These are phyloP conservation scores for Triplophysa yarkandensis DNA, from an alignment of 2,797 vertebrate genomes.

Conservation along the genomic window DNA sequence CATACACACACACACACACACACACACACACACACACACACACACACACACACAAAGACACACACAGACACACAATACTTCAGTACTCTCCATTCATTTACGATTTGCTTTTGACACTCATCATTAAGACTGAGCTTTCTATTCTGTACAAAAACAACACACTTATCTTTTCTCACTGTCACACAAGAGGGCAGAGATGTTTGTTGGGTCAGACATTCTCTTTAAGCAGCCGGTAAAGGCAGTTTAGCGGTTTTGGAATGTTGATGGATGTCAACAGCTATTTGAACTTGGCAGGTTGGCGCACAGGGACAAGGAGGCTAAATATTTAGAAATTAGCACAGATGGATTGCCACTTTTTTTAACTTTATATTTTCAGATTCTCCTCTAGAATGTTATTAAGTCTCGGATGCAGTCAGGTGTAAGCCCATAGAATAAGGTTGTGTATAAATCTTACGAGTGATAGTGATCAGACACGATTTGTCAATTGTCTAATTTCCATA, in stretches of 20 bases:
- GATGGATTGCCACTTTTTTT: conserved; percentile 4
- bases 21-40: conserved; percentile 39
- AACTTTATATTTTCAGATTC: not conserved
- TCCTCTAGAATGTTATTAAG: not conserved
- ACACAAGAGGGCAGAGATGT: conserved; percentile 6
- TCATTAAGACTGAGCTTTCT: conserved; percentile 52
- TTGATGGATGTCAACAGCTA: conserved; percentile 17
- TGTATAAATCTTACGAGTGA: too few relatives aligned
- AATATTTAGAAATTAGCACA: conserved; percentile 48
- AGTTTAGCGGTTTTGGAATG: conserved; percentile 16
- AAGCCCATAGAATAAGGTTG: too few relatives aligned
- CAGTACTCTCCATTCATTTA: conserved; percentile 54
- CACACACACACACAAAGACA: conserved; percentile 36
- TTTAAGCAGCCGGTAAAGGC: conserved; percentile 24
- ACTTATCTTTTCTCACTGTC: conserved; percentile 45
- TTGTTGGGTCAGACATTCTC: conserved; percentile 12
- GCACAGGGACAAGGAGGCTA: conserved; percentile 4
- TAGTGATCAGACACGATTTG: too few relatives aligned
- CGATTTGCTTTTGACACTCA: conserved; percentile 66
- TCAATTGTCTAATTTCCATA: not conserved
- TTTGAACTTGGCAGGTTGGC: conserved; percentile 31
- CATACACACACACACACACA: conserved; percentile 42
- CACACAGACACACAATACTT: conserved; percentile 44
- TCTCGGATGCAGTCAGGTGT: not conserved
- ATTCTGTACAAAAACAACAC: conserved; percentile 44